These are phyloP conservation scores for Eupleurogrammus muticus DNA, from an alignment of 2,797 vertebrate species.

Conservation along the genomic window DNA sequence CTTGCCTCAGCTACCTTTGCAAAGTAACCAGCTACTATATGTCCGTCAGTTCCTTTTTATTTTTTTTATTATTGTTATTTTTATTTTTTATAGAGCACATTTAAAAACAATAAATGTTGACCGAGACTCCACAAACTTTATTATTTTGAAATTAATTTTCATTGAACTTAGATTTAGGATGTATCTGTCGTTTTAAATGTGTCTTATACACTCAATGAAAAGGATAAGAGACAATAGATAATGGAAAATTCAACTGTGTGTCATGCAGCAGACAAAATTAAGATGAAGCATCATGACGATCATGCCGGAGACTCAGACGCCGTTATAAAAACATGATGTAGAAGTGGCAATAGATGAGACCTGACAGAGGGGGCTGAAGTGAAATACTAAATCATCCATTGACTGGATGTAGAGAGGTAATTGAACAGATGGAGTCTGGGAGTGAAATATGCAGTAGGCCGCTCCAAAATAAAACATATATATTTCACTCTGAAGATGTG, in stretches of 20 bases:
- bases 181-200: not conserved
- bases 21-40: too few species aligned
- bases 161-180: not conserved
- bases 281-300: not conserved
- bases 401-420: not conserved
- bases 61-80: too few species aligned
- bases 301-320: not conserved
- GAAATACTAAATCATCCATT: not conserved
- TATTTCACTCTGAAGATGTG: not conserved
- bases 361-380: not conserved
- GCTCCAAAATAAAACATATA: conserved; percentile 3
- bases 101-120: not conserved
- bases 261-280: not conserved
- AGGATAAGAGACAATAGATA: not conserved
- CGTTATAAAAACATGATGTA: not conserved
- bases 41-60: too few species aligned
- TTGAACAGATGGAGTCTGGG: not conserved
- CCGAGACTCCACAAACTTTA: not conserved
- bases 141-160: not conserved
- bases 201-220: not conserved
- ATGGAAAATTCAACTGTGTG: not conserved
- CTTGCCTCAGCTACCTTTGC: too few species aligned
- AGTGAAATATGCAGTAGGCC: not conserved
- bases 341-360: not conserved
- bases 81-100: too few species aligned